Evolutionary conservation across 2,113 vertebrate genomes (phyloP), one percentile per base, ranked within the genome.

Genomic region (Fulmarus glacialis): DNA sequence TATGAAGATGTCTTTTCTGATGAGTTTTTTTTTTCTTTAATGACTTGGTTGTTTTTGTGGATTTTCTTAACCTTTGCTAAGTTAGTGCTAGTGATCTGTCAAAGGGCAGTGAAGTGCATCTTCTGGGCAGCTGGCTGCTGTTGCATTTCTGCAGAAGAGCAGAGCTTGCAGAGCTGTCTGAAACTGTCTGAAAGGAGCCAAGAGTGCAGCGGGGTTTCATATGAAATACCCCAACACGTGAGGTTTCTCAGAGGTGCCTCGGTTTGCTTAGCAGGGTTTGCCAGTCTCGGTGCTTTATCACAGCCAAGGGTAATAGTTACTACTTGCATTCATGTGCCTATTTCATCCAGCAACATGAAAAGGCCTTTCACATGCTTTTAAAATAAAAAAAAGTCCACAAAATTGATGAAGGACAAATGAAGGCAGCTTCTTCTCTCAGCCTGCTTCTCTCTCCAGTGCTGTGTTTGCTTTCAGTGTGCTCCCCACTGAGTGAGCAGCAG

Each of bases 31-130:
- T 72, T 59, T 38, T 27, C 19, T 60, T 32, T 48, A 20, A 12
- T 43, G n/a, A 67, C 8, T 47, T 40, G n/a, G 9, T 62, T 55
- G 34, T 12, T 89, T 20, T 32, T 12, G 59, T 36, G 67, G 29
- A 21, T 59, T 43, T 42, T 29, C 23, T 26, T 80, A 70, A 6
- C 43, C 52, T 94, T 70, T 93, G 53, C 58, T 86, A 34, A 58
- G 26, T 50, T 26, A 96, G 86, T 89, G 89, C 97, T 66, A 95
- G 96, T 27, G 96, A 98, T 19, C 98, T 97, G 98, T 95, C 96
- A 78, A 95, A 87, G 59, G 97, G 98, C 96, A 32, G 84, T 48
- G 92, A 58, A 34, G 90, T 83, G 5, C 75, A 32, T 12, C 48
- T 93, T 82, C 72, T 97, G 92, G 89, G 40, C 58, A 96, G 81